phyloP scores from a whole-genome alignment of 2,113 vertebrate genomes.

The Scalopus aquaticus region DNA sequence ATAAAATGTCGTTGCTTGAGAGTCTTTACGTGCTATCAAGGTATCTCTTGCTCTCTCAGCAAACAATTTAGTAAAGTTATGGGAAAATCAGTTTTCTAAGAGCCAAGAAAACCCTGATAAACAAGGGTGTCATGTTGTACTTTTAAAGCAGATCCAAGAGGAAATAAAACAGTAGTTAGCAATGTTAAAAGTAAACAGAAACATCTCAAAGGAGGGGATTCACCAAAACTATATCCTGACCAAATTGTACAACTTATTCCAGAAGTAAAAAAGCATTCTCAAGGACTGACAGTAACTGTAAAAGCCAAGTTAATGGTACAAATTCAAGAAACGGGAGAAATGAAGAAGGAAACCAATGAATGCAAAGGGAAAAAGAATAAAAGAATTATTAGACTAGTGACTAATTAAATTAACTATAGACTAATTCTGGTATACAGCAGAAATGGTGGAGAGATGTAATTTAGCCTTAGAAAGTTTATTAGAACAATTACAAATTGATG shows the following conservation, averaged over 20 bases:
- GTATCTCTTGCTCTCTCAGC: background rate
- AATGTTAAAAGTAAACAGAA: background rate
- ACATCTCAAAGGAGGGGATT: background rate
- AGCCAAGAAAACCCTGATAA: background rate
- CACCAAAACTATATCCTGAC: background rate
- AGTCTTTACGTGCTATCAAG: background rate
- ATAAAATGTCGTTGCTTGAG: background rate
- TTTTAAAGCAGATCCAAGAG: background rate
- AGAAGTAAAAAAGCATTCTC: background rate
- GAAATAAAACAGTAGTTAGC: conserved; percentile 30
- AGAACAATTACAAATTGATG: background rate
- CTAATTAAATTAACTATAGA: too few relatives aligned
- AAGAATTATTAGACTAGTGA: background rate
- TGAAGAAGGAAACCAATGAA: background rate
- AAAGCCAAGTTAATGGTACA: background rate
- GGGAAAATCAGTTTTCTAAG: background rate
- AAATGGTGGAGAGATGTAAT: background rate
- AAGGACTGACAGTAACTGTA: background rate
- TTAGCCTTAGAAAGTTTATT: background rate
- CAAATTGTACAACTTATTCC: background rate
- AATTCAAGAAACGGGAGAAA: background rate
- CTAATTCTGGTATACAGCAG: background rate
- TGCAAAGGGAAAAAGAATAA: background rate
- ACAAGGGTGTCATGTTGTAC: background rate
- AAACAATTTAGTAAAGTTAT: background rate